Conservation (phyloP, 2,797 vertebrate species). For the Rhinoraja longicauda region DNA sequence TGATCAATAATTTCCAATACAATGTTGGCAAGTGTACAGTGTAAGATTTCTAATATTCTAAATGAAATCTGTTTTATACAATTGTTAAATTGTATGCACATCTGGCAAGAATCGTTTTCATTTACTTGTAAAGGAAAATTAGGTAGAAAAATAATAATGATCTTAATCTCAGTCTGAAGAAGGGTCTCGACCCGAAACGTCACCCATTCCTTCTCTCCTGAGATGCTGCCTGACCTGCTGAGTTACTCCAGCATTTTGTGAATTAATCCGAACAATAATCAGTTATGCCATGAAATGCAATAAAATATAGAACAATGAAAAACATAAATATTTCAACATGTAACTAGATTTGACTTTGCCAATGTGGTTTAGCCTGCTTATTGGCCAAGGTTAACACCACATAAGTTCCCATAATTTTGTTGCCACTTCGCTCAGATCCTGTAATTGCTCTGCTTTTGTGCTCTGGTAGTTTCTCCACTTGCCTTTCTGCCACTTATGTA, state of each 20-base stretch:
- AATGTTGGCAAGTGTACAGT: neutral
- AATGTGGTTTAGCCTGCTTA: neutral
- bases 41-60: neutral
- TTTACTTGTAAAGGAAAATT: neutral
- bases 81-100: neutral
- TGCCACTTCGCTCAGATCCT: neutral
- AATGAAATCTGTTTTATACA: neutral
- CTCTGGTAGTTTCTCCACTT: neutral
- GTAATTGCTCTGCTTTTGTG: neutral
- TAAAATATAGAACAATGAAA: neutral
- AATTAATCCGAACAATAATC: too few relatives aligned
- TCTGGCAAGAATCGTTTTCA: neutral
- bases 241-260: too few relatives aligned
- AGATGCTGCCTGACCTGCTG: too few relatives aligned
- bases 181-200: too few relatives aligned
- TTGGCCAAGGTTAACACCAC: neutral
- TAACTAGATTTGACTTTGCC: neutral
- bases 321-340: neutral
- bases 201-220: too few relatives aligned
- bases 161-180: too few relatives aligned
- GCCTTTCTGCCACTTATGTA: neutral
- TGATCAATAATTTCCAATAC: neutral
- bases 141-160: neutral
- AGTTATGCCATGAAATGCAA: neutral
- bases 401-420: too few relatives aligned